Evolutionary conservation across 2,113 vertebrate species (phyloP).

Genomic region (Orcinus orca): DNA sequence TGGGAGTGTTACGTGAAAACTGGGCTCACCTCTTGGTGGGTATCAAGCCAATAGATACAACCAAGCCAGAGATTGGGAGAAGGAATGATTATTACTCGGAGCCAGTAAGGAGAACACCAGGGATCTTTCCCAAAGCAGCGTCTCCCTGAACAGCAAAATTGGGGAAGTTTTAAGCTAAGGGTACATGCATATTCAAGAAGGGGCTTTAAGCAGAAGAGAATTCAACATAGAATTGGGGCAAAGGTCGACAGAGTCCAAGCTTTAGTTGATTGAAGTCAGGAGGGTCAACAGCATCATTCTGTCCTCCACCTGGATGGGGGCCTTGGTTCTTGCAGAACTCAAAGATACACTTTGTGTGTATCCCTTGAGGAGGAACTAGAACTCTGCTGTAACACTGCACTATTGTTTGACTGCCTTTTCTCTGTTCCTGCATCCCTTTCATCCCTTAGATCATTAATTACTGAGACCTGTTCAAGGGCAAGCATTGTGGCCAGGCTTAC

Average conservation of each 20-base stretch:
- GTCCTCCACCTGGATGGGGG: fast-evolving
- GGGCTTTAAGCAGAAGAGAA: no score
- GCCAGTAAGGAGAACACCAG: neutral
- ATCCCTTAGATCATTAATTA: neutral
- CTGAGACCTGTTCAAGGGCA: neutral
- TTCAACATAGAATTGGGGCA: no score
- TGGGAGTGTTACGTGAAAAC: neutral
- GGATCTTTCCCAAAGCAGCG: neutral
- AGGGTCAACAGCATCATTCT: neutral
- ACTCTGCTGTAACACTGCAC: neutral
- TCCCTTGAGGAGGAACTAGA: neutral
- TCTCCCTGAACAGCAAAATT: neutral
- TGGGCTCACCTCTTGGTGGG: neutral
- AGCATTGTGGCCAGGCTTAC: neutral
- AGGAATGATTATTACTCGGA: neutral
- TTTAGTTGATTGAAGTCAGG: neutral
- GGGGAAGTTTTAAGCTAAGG: neutral
- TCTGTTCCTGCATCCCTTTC: neutral
- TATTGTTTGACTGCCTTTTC: neutral
- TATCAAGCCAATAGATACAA: neutral
- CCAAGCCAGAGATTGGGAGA: neutral
- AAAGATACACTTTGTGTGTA: neutral
- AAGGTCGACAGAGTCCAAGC: neutral
- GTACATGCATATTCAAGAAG: no score
- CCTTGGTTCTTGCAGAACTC: neutral